These are phyloP conservation scores for Pagetopsis macropterus DNA, from an alignment of 2,797 vertebrate genomes.

Conservation along the genomic window DNA sequence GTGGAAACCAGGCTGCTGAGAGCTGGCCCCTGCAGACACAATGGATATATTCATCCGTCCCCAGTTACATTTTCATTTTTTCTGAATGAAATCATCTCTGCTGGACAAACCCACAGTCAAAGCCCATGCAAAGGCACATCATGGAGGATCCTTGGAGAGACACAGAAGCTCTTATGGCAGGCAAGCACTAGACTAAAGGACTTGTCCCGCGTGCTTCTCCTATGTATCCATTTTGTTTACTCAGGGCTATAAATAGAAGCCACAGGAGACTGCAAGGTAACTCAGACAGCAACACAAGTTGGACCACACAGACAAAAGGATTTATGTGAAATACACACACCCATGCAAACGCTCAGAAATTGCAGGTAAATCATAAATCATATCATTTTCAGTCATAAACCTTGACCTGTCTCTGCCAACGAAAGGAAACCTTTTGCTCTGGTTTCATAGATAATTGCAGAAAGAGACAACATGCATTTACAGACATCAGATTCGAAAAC, in stretches of 20 bases:
- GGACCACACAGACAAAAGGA: constrained; percentile 44
- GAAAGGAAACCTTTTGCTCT: background rate
- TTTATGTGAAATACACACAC: constrained; percentile 25
- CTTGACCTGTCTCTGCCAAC: background rate
- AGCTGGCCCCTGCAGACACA: constrained; percentile 46
- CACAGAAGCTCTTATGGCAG: constrained; percentile 38
- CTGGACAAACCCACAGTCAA: constrained; percentile 28
- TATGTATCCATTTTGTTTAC: constrained; percentile 70
- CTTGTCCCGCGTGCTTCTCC: constrained; percentile 17
- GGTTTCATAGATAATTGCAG: background rate
- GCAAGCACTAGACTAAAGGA: constrained; percentile 23
- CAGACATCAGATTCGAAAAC: background rate
- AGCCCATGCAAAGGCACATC: constrained; percentile 42
- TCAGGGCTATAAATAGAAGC: constrained; percentile 70
- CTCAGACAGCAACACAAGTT: constrained; percentile 53
- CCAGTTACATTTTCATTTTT: constrained; percentile 58
- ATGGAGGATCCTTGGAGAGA: constrained; percentile 31
- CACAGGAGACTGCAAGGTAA: constrained; percentile 42
- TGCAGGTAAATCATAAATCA: constrained; percentile 13
- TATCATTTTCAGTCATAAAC: constrained; percentile 6
- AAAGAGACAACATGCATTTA: background rate
- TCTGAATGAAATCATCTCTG: constrained; percentile 67
- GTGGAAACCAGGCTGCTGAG: constrained; percentile 51
- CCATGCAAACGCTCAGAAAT: background rate
- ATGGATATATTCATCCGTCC: constrained; percentile 68